Conservation (phyloP, 2,888 invertebrate genomes). For the Epiblema foenella region DNA sequence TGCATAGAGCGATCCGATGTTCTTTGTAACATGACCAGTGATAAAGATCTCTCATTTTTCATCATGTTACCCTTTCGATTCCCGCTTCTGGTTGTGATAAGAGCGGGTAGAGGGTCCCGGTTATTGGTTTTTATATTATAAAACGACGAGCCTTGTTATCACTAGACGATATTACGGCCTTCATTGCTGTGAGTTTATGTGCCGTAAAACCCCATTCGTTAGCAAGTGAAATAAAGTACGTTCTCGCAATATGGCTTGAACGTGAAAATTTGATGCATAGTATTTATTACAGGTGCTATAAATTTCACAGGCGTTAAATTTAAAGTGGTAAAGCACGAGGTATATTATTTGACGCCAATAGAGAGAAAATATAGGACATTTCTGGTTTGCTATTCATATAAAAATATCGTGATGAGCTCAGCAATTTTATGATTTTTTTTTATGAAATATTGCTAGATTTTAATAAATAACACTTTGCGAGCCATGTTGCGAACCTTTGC, state of each 20-base stretch:
- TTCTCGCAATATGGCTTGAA: constrained; percentile 49
- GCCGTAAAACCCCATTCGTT: constrained; percentile 61
- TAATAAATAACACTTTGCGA: no score
- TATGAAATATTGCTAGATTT: no score
- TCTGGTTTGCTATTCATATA: neutral
- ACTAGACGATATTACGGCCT: constrained; percentile 56
- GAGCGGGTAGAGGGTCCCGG: constrained; percentile 48
- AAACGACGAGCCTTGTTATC: constrained; percentile 62
- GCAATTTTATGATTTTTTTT: neutral
- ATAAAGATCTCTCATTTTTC: constrained; percentile 47
- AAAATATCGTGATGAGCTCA: neutral
- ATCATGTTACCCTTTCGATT: constrained; percentile 49
- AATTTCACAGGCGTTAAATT: constrained; percentile 46
- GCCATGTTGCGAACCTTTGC: no score
- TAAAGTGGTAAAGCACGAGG: constrained; percentile 25
- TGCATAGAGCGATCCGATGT: constrained; percentile 50
- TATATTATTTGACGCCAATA: constrained; percentile 33
- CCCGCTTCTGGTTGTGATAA: constrained; percentile 19
- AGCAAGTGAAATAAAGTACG: constrained; percentile 60
- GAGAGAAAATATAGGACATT: neutral
- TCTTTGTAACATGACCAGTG: constrained; percentile 52
- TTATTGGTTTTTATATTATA: constrained; percentile 51
- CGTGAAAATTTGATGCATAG: constrained; percentile 50
- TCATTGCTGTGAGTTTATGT: constrained; percentile 59
- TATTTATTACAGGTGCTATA: constrained; percentile 52